These are phyloP conservation scores for Xiphorhynchus erythropygius DNA, from an alignment of 2,797 vertebrate genomes.

Conservation along the genomic window DNA sequence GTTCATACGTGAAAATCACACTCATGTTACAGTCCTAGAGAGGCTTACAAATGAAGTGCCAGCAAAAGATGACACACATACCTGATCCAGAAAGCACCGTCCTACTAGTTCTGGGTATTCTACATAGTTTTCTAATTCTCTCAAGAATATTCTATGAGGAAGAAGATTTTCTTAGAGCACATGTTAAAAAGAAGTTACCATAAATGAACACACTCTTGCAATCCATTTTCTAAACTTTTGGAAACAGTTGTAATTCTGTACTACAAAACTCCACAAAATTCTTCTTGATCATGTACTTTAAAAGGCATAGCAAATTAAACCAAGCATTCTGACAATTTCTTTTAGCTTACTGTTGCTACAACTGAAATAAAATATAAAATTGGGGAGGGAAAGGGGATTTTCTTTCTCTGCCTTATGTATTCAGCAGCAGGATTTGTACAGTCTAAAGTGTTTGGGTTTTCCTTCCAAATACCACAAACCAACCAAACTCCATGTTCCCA, in stretches of 20 bases:
- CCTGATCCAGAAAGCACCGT: conserved; percentile 92
- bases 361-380: background rate
- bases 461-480: background rate
- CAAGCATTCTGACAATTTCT: background rate
- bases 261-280: background rate
- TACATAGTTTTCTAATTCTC: conserved; percentile 90
- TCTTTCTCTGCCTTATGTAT: background rate
- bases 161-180: background rate
- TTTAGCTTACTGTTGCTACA: background rate
- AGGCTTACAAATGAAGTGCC: background rate
- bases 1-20: background rate
- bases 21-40: background rate
- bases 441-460: background rate
- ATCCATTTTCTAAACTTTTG: background rate
- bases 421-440: background rate
- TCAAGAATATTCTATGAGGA: conserved; percentile 88
- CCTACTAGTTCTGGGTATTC: conserved; percentile 94
- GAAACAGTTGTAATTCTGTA: background rate
- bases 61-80: conserved; percentile 71
- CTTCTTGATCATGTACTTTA: background rate
- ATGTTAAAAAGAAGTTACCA: background rate
- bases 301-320: background rate
- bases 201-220: background rate
- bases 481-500: background rate
- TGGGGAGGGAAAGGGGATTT: background rate